Base-by-base conservation (phyloP, 1,140 invertebrate genomes). In the Plutomurus gul region DNA sequence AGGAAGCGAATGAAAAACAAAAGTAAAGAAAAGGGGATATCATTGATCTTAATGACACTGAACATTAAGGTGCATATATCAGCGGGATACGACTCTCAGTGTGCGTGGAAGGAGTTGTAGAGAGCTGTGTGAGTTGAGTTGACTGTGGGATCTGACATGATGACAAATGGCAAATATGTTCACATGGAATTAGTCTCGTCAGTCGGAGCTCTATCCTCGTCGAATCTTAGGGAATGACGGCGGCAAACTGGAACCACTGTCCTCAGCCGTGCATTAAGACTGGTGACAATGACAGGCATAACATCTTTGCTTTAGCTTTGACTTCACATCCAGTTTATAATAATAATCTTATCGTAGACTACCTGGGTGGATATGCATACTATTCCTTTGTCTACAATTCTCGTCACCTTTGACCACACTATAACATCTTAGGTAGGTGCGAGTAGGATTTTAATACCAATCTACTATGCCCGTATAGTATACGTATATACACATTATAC, bases 91-190 rank as follows among this genome's bases (percentile, higher is more conserved):
- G 30, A 30, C 56, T 33, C 6, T 65, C 16, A n/a, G n/a, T n/a
- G n/a, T n/a, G 56, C 36, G 27, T 27, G 36, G 56, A 65, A 65
- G 36, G 36, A 65, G 22, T 27, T 65, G 56, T 65, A 65, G n/a
- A n/a, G n/a, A n/a, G n/a, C n/a, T n/a, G n/a, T n/a, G n/a, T n/a
- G n/a, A n/a, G n/a, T n/a, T n/a, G n/a, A 51, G 56, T 65, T 65
- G 56, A 65, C 30, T 65, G 27, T 65, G 56, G 56, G 25, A 65
- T 33, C 56, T 65, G 56, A 65, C 56, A 65, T 33, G 56, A 65
- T 65, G 56, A 65, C 56, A 65, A 65, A 65, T 65, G 56, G 56
- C 56, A 65, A 65, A 65, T 65, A 65, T 65, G 56, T 65, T 65
- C 56, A 65, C 56, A 65, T 65, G 56, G 27, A 65, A 65, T 65